phyloP scores from a whole-genome alignment of 1,140 invertebrate genomes.

The Pteromalus puparum region DNA sequence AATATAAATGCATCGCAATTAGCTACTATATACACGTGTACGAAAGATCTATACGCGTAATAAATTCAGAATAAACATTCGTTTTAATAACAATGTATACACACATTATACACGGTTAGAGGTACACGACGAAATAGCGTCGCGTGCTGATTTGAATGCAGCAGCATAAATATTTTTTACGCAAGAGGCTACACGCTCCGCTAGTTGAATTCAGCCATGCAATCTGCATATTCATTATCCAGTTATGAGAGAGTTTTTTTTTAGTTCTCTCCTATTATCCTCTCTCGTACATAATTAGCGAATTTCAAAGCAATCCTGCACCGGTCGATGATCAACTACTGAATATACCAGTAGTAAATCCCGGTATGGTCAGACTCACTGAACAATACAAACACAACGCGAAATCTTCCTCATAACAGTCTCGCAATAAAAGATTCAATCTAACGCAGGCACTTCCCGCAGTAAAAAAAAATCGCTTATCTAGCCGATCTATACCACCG shows the following conservation, averaged over 20 bases:
- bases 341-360: not conserved
- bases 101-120: not conserved
- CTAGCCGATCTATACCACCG: too few species aligned
- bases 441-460: too few species aligned
- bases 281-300: not conserved
- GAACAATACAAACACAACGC: too few species aligned
- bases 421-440: too few species aligned
- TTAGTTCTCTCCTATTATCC: not conserved
- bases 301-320: not conserved
- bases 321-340: not conserved
- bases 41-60: too few species aligned
- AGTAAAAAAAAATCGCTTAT: too few species aligned
- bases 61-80: too few species aligned
- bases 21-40: too few species aligned
- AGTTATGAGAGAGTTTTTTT: not conserved
- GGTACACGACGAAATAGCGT: not conserved
- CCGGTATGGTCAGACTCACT: not conserved
- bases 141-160: not conserved
- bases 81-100: not conserved
- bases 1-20: too few species aligned
- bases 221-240: slow-evolving; percentile 4
- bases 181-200: not conserved
- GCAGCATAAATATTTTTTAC: not conserved
- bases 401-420: too few species aligned
- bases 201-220: not conserved